Base-by-base conservation (phyloP, 2,888 invertebrate genomes). In the Idaea aversata region DNA sequence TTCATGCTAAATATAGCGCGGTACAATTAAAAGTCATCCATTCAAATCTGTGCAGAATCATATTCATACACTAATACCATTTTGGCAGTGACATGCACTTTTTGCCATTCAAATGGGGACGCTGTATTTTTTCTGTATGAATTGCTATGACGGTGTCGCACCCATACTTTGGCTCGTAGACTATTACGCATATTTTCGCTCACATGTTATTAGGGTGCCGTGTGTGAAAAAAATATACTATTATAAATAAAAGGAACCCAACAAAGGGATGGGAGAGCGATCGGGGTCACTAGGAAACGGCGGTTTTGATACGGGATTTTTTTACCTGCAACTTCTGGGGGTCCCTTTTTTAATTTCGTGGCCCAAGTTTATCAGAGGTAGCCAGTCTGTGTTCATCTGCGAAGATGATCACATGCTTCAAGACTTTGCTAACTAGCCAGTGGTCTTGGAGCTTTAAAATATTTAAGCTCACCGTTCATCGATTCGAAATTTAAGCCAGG, bases 261-360 rank as follows among this genome's bases (percentile, higher is more conserved):
- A 93, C 92, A 93, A 93, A 89, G 87, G 91, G 91, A 92, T 91
- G 91, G 85, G 84, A 90, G 91, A 91, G 84, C 86, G 91, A 93
- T 93, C 92, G 91, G 93, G 93, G 93, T 93, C 93, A 93, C 91
- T 92, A 92, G 91, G 90, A 93, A 93, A 92, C 90, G 88, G 90
- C 88, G 91, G 92, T 93, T 91, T 91, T 92, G 88, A 91, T 92
- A 89, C 88, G 90, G 87, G 86, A 79, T 87, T 93, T 92, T 92
- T 92, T 92, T 93, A 90, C 90, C 93, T 90, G 90, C 80, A 78
- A 76, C 81, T 83, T 84, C 83, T 80, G 87, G 91, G 90, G 84
- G 82, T 81, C 81, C 85, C 90, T 91, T 92, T 91, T 90, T 83
- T 83, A 84, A 84, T 86, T 85, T 82, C 72, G 84, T 85, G 85